These are phyloP conservation scores for Drosophila parvula DNA, from an alignment of 1,140 invertebrate genomes.

Conservation along the genomic window DNA sequence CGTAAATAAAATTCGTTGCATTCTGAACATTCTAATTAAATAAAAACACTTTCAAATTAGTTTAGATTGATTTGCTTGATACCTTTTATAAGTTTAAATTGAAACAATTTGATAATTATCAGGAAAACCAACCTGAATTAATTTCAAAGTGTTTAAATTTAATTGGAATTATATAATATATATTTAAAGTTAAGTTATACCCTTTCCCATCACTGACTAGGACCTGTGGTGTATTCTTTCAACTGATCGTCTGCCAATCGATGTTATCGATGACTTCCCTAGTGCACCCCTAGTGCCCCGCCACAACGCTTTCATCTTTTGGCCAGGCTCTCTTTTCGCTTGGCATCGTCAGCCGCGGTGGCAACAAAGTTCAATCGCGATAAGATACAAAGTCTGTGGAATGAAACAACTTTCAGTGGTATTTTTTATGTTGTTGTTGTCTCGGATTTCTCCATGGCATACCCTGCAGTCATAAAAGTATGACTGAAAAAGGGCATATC, in stretches of 20 bases:
- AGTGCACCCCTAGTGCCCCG: neutral
- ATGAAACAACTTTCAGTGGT: slow-evolving; percentile 47
- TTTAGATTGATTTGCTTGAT: neutral
- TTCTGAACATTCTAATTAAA: neutral
- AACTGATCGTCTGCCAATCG: slow-evolving; percentile 50
- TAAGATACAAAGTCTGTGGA: slow-evolving; percentile 53
- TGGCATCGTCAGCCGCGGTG: slow-evolving; percentile 53
- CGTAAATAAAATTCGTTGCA: neutral
- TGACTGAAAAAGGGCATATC: slow-evolving; percentile 64
- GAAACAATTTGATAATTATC: too few relatives aligned
- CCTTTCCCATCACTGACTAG: slow-evolving; percentile 16
- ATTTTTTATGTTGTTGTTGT: slow-evolving; percentile 11
- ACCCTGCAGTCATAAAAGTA: slow-evolving; percentile 62
- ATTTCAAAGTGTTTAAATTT: too few relatives aligned
- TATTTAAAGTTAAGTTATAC: too few relatives aligned
- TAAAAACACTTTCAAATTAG: neutral
- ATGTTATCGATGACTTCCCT: slow-evolving; percentile 63
- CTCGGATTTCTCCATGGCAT: slow-evolving; percentile 37
- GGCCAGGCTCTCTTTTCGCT: slow-evolving; percentile 4
- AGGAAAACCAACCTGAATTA: too few relatives aligned
- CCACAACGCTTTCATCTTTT: slow-evolving; percentile 22
- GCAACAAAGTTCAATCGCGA: slow-evolving; percentile 80
- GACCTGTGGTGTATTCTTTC: slow-evolving; percentile 42
- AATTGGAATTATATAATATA: too few relatives aligned
- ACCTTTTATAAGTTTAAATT: neutral